Base-by-base conservation (phyloP, 2,888 invertebrate species). In the Caenorhabditis parvicauda region DNA sequence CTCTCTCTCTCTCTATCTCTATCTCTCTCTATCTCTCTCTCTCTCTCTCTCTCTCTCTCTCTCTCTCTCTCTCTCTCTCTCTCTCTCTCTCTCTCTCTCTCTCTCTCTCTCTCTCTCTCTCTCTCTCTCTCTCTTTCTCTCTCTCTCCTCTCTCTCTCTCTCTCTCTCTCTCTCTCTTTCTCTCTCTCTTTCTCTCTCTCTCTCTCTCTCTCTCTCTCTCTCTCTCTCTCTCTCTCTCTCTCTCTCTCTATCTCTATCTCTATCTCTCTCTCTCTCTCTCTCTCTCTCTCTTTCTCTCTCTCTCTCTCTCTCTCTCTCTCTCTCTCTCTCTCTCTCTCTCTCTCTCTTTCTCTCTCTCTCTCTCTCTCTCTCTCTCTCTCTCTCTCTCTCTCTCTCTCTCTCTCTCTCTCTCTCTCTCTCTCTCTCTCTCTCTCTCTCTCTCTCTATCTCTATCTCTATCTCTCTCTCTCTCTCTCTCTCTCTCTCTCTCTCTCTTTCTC, bases 391-490 rank as follows among this genome's bases (percentile, higher is more conserved):
- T 51, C 50, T 41, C 35, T 19, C 27, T 24, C 38, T 39, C 17
- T 45, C n/a, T 7, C 17, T 27, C 32, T 2, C 35, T 7, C 14
- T 43, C 21, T 35, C 32, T n/a, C 22, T 35, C 19, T 32, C 39
- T 14, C 14, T 6, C 21, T 25, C 43, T 42, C 5, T 6, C 24
- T 27, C 24, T 28, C n/a, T n/a, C n/a, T n/a, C n/a, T n/a, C n/a
- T n/a, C n/a, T 51, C 50, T 43, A 51, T 51, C 50, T 51, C 49
- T 41, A 41, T 32, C 46, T 41, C 48, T 47, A 54, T 54, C 54
- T 54, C 43, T 47, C 47, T 50, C 49, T 50, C 39, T 35, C 21
- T 54, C 46, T 41, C 48, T 42, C 39, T 55, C 49, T 49, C 55
- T 42, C 47, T 55, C 55, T 46, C 47, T 49, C 45, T 47, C 46